A percentile compares a stretch with the other conserved stretches of the same genome.
Evolutionary conservation across 37 sponge, comb jelly and placozoan genomes (phyloP).

Genomic region (Amphimedon queenslandica): DNA sequence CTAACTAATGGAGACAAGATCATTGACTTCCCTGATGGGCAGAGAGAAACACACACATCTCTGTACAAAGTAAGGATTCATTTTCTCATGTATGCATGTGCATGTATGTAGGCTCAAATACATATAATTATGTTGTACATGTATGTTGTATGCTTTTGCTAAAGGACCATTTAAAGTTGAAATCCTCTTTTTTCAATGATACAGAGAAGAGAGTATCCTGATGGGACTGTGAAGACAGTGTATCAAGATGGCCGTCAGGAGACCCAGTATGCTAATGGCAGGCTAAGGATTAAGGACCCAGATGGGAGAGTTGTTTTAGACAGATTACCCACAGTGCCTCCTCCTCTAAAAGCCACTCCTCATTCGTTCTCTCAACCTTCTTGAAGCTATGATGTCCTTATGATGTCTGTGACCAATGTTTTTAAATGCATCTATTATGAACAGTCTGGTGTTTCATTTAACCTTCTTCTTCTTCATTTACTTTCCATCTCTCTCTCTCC

Average conservation of each 20-base stretch:
- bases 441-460: background rate
- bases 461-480: background rate
- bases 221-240: constrained; percentile 94
- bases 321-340: constrained; percentile 18
- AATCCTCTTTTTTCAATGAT: too few species aligned
- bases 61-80: constrained; percentile 65
- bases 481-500: background rate
- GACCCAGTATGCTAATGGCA: constrained; percentile 87
- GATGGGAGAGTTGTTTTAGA: constrained; percentile 73
- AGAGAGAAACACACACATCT: constrained; percentile 80
- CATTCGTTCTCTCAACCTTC: too few species aligned
- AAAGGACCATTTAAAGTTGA: too few species aligned
- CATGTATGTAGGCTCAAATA: too few species aligned
- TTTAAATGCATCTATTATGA: background rate
- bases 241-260: constrained; percentile 92
- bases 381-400: too few species aligned
- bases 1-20: constrained; percentile 50
- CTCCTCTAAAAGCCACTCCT: too few species aligned
- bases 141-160: too few species aligned
- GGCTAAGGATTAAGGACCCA: constrained; percentile 83
- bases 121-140: too few species aligned
- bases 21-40: constrained; percentile 83
- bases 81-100: too few species aligned
- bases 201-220: constrained; percentile 85
- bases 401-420: too few species aligned